Evolutionary conservation across 2,797 vertebrate species (phyloP).

Genomic region (Vultur gryphus): DNA sequence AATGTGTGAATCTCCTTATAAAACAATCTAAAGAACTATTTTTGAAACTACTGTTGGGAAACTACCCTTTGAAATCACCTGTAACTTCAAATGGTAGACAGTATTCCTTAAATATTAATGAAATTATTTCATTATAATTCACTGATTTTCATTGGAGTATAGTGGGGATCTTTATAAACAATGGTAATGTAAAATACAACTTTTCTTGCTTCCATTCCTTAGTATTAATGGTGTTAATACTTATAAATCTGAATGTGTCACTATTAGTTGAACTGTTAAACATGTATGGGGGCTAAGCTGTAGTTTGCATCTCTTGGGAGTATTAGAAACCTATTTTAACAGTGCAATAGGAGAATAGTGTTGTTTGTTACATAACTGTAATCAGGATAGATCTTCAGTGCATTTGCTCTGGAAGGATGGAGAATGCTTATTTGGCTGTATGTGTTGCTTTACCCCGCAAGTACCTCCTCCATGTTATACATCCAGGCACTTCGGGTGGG

Average conservation of each 20-base stretch:
- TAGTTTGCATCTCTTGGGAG: neutral
- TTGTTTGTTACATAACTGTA: neutral
- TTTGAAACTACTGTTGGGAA: neutral
- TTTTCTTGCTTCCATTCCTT: neutral
- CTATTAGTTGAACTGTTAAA: neutral
- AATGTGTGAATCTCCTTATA: neutral
- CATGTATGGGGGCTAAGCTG: neutral
- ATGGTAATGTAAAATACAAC: neutral
- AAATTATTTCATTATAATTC: neutral
- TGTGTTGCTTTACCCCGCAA: neutral
- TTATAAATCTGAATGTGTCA: neutral
- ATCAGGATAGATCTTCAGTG: neutral
- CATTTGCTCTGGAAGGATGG: neutral
- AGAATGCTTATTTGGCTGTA: neutral
- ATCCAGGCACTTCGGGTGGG: neutral
- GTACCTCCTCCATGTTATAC: fast-evolving
- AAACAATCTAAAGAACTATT: neutral
- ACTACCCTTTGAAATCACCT: neutral
- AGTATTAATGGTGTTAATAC: neutral
- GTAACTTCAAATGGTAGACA: neutral
- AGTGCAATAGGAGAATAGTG: neutral
- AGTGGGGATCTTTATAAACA: neutral
- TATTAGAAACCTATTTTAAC: neutral
- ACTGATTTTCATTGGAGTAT: neutral
- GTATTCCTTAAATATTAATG: neutral